Evolutionary conservation across 2,797 vertebrate genomes (phyloP).

Genomic region (Pseudochromis fuscus): DNA sequence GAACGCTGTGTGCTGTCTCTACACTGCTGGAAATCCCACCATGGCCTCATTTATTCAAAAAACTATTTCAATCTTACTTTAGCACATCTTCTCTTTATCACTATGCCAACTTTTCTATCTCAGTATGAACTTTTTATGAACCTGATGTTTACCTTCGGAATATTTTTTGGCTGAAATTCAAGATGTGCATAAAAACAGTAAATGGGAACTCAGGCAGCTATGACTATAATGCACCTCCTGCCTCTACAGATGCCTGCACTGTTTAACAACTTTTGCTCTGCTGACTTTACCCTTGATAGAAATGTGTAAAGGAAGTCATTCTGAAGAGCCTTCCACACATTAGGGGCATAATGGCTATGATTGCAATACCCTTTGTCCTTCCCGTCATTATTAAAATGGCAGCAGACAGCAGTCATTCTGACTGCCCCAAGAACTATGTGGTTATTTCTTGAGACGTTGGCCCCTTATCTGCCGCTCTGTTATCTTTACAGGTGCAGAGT

Average conservation of each 20-base stretch:
- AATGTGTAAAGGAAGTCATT: slow-evolving; percentile 17
- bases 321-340: slow-evolving; percentile 10
- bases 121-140: slow-evolving; percentile 47
- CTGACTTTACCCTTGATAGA: slow-evolving; percentile 41
- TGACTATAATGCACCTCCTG: slow-evolving; percentile 29
- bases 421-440: slow-evolving; percentile 16
- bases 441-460: slow-evolving; percentile 21
- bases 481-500: not conserved
- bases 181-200: slow-evolving; percentile 24
- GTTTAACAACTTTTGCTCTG: slow-evolving; percentile 35
- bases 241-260: slow-evolving; percentile 22
- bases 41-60: slow-evolving; percentile 30
- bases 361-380: slow-evolving; percentile 38
- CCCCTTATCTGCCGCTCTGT: not conserved
- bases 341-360: slow-evolving; percentile 15
- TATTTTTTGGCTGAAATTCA: slow-evolving; percentile 41
- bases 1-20: slow-evolving; percentile 6
- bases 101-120: slow-evolving; percentile 37
- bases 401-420: slow-evolving; percentile 39
- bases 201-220: slow-evolving; percentile 22
- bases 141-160: slow-evolving; percentile 44
- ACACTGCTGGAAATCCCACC: slow-evolving; percentile 22
- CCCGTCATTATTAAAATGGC: slow-evolving; percentile 44
- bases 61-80: slow-evolving; percentile 29
- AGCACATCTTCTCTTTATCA: slow-evolving; percentile 29